A percentile compares a stretch with the other conserved stretches of the same genome.
These are phyloP conservation scores for Cylloceria caligata DNA, from an alignment of 2,888 invertebrate species.

Conservation along the genomic window DNA sequence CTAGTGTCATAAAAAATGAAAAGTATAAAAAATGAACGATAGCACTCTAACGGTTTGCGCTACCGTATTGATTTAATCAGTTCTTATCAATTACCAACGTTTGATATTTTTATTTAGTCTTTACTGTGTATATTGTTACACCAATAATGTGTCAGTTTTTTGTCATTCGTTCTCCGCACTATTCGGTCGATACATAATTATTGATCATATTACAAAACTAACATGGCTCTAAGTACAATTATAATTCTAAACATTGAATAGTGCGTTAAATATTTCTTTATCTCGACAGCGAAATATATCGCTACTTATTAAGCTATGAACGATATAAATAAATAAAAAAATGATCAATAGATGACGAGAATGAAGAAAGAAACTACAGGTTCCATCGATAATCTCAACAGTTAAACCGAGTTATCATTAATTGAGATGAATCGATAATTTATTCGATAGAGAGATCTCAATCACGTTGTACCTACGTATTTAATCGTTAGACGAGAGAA, in stretches of 20 bases:
- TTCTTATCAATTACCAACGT: slow-evolving; percentile 1
- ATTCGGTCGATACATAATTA: background rate
- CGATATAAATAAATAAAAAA: background rate
- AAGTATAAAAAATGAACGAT: slow-evolving; percentile 13
- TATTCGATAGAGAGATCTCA: slow-evolving; percentile 13
- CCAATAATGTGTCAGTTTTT: slow-evolving; percentile 13
- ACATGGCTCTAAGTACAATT: slow-evolving; percentile 45
- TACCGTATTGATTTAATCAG: slow-evolving; percentile 1
- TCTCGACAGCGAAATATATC: slow-evolving; percentile 53
- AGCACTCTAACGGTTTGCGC: background rate
- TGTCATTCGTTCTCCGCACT: slow-evolving; percentile 15
- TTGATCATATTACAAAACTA: slow-evolving; percentile 16
- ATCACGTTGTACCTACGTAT: slow-evolving; percentile 58
- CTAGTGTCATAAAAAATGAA: slow-evolving; percentile 46
- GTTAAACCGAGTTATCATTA: slow-evolving; percentile 36
- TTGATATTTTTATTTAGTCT: slow-evolving; percentile 1
- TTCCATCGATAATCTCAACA: slow-evolving; percentile 22
- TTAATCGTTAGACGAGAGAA: slow-evolving; percentile 41
- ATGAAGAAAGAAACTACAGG: slow-evolving; percentile 9
- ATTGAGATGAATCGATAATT: slow-evolving; percentile 41
- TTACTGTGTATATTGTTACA: background rate
- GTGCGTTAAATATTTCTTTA: background rate
- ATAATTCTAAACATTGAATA: slow-evolving; percentile 11
- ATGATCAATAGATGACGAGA: slow-evolving; percentile 9
- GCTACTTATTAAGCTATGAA: slow-evolving; percentile 36